Conservation (phyloP, 2,888 invertebrate genomes). For the Stenodera caucasica region DNA sequence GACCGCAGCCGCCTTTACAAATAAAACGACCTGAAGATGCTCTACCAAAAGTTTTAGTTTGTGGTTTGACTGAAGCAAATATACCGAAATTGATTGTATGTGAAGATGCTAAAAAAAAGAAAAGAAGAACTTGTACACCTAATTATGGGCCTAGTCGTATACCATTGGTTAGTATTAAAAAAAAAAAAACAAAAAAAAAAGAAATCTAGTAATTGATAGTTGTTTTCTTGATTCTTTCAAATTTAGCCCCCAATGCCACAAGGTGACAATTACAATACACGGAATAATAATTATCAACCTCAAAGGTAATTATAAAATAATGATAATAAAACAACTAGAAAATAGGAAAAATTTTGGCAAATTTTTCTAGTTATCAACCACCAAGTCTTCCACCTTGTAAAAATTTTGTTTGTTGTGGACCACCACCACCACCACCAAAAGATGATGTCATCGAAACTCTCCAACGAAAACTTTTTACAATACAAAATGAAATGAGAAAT, state of each 20-base stretch:
- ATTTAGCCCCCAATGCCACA: too few species aligned
- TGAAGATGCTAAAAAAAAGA: conserved; percentile 50
- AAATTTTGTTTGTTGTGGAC: too few species aligned
- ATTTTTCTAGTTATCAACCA: conserved; percentile 60
- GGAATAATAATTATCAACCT: too few species aligned
- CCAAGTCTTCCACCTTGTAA: too few species aligned
- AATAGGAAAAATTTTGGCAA: neutral
- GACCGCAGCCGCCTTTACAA: conserved; percentile 37
- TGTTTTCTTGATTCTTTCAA: too few species aligned
- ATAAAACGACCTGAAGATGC: conserved; percentile 45
- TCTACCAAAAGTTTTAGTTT: conserved; percentile 61
- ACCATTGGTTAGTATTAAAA: neutral
- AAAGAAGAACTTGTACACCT: too few species aligned
- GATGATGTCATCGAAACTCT: conserved; percentile 66
- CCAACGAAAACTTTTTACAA: conserved; percentile 62
- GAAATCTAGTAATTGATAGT: too few species aligned
- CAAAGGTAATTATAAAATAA: too few species aligned
- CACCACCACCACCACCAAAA: too few species aligned
- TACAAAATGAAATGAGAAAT: conserved; percentile 67
- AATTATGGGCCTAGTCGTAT: neutral
- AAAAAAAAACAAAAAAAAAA: too few species aligned
- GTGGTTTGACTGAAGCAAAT: conserved; percentile 58
- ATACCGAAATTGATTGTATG: conserved; percentile 62
- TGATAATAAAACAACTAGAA: too few species aligned
- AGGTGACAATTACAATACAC: too few species aligned